Percentiles rank a stretch among this genome's conserved stretches.
Conservation (phyloP, 23 tunicate genomes). For the Clavelina lepadiformis region DNA sequence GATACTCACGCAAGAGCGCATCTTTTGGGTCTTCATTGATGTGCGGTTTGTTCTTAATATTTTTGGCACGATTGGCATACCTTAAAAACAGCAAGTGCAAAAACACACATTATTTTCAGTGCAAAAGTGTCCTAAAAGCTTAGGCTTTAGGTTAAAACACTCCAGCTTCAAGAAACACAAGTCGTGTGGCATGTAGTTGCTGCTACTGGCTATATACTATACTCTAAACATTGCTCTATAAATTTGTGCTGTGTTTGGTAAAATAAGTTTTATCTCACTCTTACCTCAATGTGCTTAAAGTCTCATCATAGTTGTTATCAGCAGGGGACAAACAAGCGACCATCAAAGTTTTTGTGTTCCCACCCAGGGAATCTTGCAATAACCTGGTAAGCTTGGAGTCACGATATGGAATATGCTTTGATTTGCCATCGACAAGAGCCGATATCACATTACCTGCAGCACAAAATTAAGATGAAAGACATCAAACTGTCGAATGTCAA, state of each 20-base stretch:
- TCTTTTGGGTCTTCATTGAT: constrained; percentile 99
- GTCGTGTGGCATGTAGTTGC: neutral
- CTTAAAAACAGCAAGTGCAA: constrained; percentile 12
- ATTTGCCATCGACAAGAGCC: constrained; percentile 97
- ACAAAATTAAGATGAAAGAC: neutral
- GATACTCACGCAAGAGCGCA: constrained; percentile 93
- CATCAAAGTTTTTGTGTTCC: constrained; percentile 99
- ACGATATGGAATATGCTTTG: constrained; percentile 97
- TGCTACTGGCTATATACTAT: no score
- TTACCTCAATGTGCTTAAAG: constrained; percentile 94
- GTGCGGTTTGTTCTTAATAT: constrained; percentile 98
- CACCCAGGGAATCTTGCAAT: constrained; percentile 98
- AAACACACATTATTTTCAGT: neutral
- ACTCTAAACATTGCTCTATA: no score
- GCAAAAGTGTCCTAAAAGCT: no score
- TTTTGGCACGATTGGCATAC: constrained; percentile 99
- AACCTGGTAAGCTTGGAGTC: constrained; percentile 91
- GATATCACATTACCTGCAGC: constrained; percentile 91
- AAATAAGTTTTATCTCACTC: no score
- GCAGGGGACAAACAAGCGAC: constrained; percentile 96
- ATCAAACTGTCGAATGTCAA: neutral
- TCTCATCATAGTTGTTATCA: constrained; percentile 98
- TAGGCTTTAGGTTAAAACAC: no score
- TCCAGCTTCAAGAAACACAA: neutral
- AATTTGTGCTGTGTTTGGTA: no score